Percentiles rank a stretch among this genome's conserved stretches.
Evolutionary conservation across 2,888 invertebrate species (phyloP).

Genomic region (Tinea pellionella): DNA sequence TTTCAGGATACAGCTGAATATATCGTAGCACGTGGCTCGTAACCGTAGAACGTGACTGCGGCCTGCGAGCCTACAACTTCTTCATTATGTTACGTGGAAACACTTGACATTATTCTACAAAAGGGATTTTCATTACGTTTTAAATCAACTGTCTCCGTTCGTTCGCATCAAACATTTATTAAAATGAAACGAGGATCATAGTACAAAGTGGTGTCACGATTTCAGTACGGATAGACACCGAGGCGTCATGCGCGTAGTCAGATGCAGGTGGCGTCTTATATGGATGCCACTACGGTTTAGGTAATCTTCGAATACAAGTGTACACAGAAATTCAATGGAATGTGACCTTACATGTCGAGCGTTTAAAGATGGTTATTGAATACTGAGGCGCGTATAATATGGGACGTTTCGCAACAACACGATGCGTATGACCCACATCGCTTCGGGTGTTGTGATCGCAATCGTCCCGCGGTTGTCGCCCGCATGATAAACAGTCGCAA

Average conservation of each 20-base stretch:
- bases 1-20: constrained; percentile 4
- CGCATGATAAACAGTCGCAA: constrained; percentile 15
- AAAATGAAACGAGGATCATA: neutral
- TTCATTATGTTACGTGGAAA: constrained; percentile 1
- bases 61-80: constrained; percentile 2
- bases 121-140: neutral
- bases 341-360: neutral
- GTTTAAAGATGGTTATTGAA: neutral
- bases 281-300: neutral
- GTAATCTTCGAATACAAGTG: neutral
- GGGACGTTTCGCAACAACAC: neutral
- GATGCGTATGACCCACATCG: constrained; percentile 11
- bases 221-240: neutral
- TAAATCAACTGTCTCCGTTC: constrained; percentile 7
- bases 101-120: neutral
- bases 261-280: constrained; percentile 10
- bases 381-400: neutral
- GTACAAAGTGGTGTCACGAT: neutral
- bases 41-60: constrained; percentile 15
- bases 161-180: neutral
- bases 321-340: neutral
- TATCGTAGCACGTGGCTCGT: constrained; percentile 13
- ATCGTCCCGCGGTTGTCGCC: constrained; percentile 14
- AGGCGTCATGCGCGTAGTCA: neutral
- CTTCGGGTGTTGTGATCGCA: constrained; percentile 14